These are phyloP conservation scores for Bothrops jararaca DNA, from an alignment of 2,113 vertebrate species.

Conservation along the genomic window DNA sequence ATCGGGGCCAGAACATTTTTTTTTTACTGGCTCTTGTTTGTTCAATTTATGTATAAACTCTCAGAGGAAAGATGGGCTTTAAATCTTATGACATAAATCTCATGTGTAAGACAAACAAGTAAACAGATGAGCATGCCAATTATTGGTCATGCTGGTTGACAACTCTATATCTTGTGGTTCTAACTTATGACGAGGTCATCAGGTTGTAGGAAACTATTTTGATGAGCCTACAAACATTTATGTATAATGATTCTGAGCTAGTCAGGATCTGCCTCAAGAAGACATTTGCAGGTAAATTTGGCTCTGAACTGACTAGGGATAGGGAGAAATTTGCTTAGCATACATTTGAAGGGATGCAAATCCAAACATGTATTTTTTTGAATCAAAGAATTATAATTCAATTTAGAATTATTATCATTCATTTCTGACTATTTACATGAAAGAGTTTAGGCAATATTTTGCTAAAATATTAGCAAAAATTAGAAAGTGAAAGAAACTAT, in stretches of 20 bases:
- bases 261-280: neutral
- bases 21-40: neutral
- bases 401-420: neutral
- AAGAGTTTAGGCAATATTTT: neutral
- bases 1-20: neutral
- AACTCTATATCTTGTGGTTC: neutral
- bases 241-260: neutral
- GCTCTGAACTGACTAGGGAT: neutral
- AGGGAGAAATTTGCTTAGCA: neutral
- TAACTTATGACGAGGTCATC: neutral
- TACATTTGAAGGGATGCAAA: neutral
- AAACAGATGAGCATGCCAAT: neutral
- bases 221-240: neutral
- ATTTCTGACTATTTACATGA: neutral
- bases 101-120: neutral
- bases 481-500: neutral
- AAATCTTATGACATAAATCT: neutral
- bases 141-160: neutral
- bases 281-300: neutral
- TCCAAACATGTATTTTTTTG: neutral
- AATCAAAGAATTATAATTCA: neutral
- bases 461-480: neutral
- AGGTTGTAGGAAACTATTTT: neutral
- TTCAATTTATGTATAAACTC: neutral
- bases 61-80: neutral